A percentile compares a stretch with the other conserved stretches of the same genome.
Evolutionary conservation across 2,888 invertebrate species (phyloP).

Genomic region (Drepana falcataria): DNA sequence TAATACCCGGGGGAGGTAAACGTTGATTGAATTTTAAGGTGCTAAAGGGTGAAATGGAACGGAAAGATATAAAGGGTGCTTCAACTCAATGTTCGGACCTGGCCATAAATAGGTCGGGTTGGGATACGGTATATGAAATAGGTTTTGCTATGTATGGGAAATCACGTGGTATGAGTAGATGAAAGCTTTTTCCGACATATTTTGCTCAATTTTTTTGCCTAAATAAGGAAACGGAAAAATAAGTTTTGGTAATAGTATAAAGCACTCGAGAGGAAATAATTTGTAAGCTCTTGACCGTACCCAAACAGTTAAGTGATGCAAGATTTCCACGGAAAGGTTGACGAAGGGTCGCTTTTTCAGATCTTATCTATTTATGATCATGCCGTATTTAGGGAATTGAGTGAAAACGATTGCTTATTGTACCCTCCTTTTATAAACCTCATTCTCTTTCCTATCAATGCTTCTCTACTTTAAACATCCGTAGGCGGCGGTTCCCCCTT

Average conservation of each 20-base stretch:
- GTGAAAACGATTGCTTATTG: no score
- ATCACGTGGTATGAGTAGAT: background rate
- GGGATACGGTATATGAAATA: background rate
- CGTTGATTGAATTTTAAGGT: conserved; percentile 60
- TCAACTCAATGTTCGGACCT: background rate
- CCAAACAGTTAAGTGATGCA: no score
- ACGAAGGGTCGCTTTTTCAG: no score
- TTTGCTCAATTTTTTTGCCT: background rate
- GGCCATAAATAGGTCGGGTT: background rate
- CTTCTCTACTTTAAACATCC: no score
- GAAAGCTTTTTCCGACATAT: background rate
- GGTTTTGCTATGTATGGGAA: background rate
- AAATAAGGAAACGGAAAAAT: background rate
- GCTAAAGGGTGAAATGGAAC: conserved; percentile 36
- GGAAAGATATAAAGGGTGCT: conserved; percentile 10
- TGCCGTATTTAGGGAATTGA: no score
- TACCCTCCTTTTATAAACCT: no score
- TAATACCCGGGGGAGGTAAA: conserved; percentile 34
- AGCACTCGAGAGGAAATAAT: background rate
- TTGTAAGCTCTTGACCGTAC: background rate
- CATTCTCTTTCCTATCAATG: no score
- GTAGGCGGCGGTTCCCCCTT: no score
- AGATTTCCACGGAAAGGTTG: no score
- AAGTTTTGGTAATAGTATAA: background rate
- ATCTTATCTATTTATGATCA: no score